These are phyloP conservation scores for Alcedo atthis DNA, from an alignment of 2,797 vertebrate genomes.

Conservation along the genomic window DNA sequence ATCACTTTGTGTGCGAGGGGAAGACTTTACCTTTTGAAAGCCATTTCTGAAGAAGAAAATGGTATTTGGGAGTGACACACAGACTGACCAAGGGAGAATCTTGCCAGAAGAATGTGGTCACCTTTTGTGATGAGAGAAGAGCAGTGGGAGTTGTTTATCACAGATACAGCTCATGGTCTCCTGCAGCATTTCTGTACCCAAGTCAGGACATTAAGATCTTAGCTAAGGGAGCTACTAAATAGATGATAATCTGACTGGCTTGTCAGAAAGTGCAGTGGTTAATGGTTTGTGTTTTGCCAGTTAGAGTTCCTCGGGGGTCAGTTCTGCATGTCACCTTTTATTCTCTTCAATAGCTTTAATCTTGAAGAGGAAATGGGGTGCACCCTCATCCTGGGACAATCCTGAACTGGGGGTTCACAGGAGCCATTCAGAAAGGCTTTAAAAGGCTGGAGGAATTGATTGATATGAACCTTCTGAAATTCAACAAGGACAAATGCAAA, in stretches of 20 bases:
- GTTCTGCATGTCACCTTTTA: neutral
- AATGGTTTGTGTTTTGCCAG: neutral
- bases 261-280: neutral
- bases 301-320: neutral
- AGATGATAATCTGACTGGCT: neutral
- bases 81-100: neutral
- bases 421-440: neutral
- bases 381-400: neutral
- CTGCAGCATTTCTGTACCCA: neutral
- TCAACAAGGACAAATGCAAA: neutral
- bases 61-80: neutral
- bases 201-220: neutral
- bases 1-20: neutral
- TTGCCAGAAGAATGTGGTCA: neutral
- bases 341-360: neutral
- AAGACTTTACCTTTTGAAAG: neutral
- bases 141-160: neutral
- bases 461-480: neutral
- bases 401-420: neutral
- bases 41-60: neutral
- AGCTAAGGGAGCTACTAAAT: neutral
- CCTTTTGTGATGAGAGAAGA: neutral
- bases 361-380: neutral
- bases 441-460: neutral
- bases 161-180: neutral